phyloP scores from a whole-genome alignment of 2,888 invertebrate species.

The Arrhopalites spinosus region DNA sequence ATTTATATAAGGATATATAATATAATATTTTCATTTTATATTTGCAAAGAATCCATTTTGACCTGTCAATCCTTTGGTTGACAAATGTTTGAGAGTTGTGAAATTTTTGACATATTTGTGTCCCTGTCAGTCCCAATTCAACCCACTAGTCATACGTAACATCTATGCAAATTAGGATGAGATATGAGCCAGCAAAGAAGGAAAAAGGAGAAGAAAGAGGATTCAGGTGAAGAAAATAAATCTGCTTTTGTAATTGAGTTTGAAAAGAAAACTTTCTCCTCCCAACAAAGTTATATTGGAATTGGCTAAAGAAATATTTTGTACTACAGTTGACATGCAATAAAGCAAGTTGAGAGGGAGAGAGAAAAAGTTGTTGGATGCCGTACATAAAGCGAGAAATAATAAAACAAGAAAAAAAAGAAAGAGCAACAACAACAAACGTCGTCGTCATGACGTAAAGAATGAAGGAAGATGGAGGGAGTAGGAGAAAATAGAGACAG shows the following conservation, averaged over 20 bases:
- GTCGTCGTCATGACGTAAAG: not conserved
- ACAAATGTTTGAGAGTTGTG: constrained; percentile 4
- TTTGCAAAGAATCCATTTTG: not conserved
- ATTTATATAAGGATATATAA: not conserved
- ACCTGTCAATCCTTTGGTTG: not conserved
- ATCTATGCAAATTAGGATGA: not conserved
- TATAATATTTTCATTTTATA: too few species aligned
- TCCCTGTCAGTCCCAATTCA: constrained; percentile 10
- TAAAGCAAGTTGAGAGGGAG: constrained; percentile 11
- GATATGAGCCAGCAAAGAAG: not conserved
- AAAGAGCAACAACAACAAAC: not conserved
- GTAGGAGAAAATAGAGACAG: not conserved
- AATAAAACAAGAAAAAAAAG: not conserved
- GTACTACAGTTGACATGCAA: constrained; percentile 12
- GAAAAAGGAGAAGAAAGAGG: too few species aligned
- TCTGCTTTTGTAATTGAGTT: constrained; percentile 27
- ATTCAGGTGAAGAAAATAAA: constrained; percentile 4
- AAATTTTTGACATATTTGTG: not conserved
- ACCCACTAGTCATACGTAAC: too few species aligned
- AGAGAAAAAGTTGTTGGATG: not conserved
- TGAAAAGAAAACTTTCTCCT: constrained; percentile 5
- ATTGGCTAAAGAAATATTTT: constrained; percentile 4
- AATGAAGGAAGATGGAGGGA: not conserved
- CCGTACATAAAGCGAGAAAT: not conserved
- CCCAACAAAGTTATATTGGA: not conserved